phyloP scores from a whole-genome alignment of 1,140 invertebrate genomes.

The Nebria ingens region DNA sequence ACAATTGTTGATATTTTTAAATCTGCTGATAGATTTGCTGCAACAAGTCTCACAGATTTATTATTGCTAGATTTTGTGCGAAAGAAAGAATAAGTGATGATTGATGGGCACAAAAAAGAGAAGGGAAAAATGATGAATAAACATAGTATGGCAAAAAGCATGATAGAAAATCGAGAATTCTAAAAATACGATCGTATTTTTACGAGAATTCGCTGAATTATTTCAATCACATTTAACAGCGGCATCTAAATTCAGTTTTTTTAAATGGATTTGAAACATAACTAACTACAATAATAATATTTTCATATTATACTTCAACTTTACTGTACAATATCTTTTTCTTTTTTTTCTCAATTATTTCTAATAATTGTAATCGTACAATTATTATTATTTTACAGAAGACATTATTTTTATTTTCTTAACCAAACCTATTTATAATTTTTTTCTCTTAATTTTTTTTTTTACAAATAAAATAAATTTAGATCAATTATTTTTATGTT shows the following conservation, averaged over 20 bases:
- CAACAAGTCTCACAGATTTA: neutral
- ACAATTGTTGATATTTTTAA: neutral
- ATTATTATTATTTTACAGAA: conserved; percentile 1
- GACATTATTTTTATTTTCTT: conserved; percentile 1
- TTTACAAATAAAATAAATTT: conserved; percentile 9
- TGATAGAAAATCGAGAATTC: neutral
- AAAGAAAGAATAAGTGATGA: neutral
- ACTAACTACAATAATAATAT: conserved; percentile 5
- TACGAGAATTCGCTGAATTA: too few species aligned
- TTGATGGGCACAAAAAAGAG: neutral
- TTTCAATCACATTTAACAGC: too few species aligned
- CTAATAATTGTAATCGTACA: conserved; percentile 7
- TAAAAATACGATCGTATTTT: neutral
- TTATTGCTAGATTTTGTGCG: neutral
- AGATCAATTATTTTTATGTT: conserved; percentile 9
- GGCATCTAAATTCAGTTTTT: neutral
- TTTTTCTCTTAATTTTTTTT: neutral
- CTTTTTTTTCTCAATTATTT: neutral
- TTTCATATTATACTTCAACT: conserved; percentile 2
- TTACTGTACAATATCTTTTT: conserved; percentile 4
- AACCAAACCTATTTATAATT: conserved; percentile 4
- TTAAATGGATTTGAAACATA: conserved; percentile 1
- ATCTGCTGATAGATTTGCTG: neutral
- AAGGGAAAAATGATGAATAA: neutral
- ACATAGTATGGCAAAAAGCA: conserved; percentile 4